Evolutionary conservation across 2,888 invertebrate species (phyloP).

Genomic region (Resseliella maxima): DNA sequence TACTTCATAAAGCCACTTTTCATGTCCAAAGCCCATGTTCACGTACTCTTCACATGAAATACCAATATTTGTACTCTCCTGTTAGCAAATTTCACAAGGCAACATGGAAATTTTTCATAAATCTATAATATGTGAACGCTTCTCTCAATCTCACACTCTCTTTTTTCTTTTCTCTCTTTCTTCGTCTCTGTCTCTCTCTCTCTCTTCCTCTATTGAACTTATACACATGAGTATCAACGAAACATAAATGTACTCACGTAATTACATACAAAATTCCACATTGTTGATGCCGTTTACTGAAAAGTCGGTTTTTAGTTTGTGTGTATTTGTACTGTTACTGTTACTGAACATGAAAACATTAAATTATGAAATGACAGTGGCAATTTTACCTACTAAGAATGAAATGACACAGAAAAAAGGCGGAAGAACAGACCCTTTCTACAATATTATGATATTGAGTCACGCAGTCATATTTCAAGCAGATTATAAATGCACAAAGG

Average conservation of each 20-base stretch:
- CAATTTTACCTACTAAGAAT: not conserved
- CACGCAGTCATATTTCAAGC: not conserved
- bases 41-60: not conserved
- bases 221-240: not conserved
- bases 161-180: too few species aligned
- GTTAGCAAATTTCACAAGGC: not conserved
- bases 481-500: not conserved
- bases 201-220: not conserved
- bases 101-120: not conserved
- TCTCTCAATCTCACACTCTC: too few species aligned
- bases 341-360: not conserved
- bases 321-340: not conserved
- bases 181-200: too few species aligned
- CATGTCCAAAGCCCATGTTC: not conserved
- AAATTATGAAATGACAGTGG: not conserved
- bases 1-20: not conserved
- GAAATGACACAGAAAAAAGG: not conserved
- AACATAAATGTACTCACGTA: not conserved
- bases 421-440: too few species aligned
- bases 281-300: not conserved
- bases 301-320: not conserved
- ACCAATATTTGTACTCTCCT: not conserved
- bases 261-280: not conserved
- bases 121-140: not conserved
- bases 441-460: not conserved